These are phyloP conservation scores for Psittacula echo DNA, from an alignment of 2,797 vertebrate genomes.

Conservation along the genomic window DNA sequence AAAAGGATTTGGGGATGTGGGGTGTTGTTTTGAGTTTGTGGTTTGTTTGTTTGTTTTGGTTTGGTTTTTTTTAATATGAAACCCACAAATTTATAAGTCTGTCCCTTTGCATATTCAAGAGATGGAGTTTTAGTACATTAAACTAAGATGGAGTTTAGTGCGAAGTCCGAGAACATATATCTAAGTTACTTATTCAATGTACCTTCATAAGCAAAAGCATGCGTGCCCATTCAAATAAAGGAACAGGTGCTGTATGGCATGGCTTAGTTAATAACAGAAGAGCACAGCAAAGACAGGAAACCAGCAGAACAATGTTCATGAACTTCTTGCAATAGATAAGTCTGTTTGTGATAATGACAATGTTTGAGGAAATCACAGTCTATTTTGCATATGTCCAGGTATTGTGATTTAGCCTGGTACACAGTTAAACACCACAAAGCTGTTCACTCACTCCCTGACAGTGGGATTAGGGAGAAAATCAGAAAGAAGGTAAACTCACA, in stretches of 20 bases:
- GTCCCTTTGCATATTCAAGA: neutral
- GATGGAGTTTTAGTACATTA: neutral
- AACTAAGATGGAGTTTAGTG: neutral
- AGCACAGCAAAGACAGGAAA: neutral
- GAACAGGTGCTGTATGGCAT: neutral
- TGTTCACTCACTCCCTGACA: accelerated
- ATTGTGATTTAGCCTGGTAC: neutral
- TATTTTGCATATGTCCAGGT: neutral
- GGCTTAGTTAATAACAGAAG: neutral
- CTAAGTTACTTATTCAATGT: neutral
- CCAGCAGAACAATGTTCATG: neutral
- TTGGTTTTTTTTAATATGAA: neutral
- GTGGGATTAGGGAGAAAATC: neutral
- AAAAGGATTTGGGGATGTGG: neutral
- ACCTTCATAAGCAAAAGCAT: neutral
- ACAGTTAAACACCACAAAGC: neutral
- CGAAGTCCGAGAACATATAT: neutral
- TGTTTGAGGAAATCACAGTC: neutral
- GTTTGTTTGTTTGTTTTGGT: neutral
- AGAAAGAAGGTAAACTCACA: neutral
- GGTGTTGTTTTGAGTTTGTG: neutral
- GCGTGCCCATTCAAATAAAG: neutral
- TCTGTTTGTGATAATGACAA: neutral
- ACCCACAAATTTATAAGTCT: neutral
- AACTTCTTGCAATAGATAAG: neutral